Conservation (phyloP, 2,797 vertebrate species). For the Sebastes ruberrimus region DNA sequence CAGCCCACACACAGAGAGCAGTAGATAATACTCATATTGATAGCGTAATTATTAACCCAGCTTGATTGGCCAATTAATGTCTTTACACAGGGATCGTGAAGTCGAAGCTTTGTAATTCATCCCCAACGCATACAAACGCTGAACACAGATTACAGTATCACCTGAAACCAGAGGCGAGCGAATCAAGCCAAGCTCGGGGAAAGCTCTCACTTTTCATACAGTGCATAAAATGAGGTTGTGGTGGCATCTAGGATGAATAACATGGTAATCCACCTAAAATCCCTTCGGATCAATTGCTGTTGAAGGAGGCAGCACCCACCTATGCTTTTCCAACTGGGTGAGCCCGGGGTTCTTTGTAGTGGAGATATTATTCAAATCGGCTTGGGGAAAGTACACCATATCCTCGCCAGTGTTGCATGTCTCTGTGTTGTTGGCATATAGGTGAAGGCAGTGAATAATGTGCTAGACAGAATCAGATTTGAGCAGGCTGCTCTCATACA, state of each 20-base stretch:
- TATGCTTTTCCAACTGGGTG: conserved; percentile 28
- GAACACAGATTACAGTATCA: conserved; percentile 49
- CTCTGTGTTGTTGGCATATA: not conserved
- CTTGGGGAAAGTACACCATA: conserved; percentile 10
- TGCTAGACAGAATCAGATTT: not conserved
- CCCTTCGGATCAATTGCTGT: conserved; percentile 38
- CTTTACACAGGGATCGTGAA: conserved; percentile 33
- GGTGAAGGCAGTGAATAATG: conserved; percentile 21
- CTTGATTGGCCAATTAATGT: conserved; percentile 51
- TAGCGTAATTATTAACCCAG: conserved; percentile 49
- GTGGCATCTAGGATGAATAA: conserved; percentile 46
- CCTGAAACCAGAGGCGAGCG: conserved; percentile 27
- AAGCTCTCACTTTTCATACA: conserved; percentile 35
- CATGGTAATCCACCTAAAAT: conserved; percentile 54
- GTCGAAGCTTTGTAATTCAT: conserved; percentile 29
- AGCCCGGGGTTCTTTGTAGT: conserved; percentile 27
- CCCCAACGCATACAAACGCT: conserved; percentile 1
- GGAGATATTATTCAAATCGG: conserved; percentile 44
- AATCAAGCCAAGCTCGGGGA: conserved; percentile 12
- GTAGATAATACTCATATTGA: conserved; percentile 48
- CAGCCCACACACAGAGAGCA: conserved; percentile 7
- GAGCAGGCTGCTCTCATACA: too few species aligned
- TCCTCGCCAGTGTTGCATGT: conserved; percentile 8
- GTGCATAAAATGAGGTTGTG: conserved; percentile 39
- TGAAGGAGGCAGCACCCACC: conserved; percentile 33